Conservation (phyloP, 1,140 invertebrate species). For the Heliconius hermathena region DNA sequence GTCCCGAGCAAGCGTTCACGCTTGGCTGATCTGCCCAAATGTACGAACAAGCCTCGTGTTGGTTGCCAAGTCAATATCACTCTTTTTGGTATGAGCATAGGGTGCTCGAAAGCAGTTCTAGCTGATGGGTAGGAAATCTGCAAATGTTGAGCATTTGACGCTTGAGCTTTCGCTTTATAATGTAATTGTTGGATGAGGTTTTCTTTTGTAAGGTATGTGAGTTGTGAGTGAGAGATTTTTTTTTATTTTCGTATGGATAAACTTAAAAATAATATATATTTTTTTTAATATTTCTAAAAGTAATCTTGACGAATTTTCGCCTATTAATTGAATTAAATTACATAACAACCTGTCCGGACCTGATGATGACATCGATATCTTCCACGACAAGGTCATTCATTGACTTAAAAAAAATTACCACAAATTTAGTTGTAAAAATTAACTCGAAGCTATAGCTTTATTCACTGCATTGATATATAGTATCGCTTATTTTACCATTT, state of each 20-base stretch:
- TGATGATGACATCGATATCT: too few relatives aligned
- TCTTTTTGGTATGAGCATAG: conserved; percentile 14
- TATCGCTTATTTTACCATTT: too few relatives aligned
- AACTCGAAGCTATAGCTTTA: too few relatives aligned
- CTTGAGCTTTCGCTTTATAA: conserved; percentile 73
- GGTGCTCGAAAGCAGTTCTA: background rate
- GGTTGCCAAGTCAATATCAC: background rate
- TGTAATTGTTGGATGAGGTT: conserved; percentile 71
- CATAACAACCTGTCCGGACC: too few relatives aligned
- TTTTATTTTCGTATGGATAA: background rate
- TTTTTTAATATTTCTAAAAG: too few relatives aligned
- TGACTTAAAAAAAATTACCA: too few relatives aligned
- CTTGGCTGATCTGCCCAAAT: conserved; percentile 50
- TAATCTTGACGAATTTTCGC: too few relatives aligned
- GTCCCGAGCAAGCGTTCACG: conserved; percentile 73
- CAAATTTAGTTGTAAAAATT: too few relatives aligned
- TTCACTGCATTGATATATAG: too few relatives aligned
- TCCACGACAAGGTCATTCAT: too few relatives aligned
- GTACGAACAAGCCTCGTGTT: background rate
- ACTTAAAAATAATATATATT: too few relatives aligned
- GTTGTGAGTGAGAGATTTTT: conserved; percentile 38
- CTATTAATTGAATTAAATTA: too few relatives aligned
- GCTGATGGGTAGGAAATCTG: conserved; percentile 26
- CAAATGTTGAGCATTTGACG: conserved; percentile 64
- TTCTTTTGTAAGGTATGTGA: conserved; percentile 44